Conservation (phyloP, 1,140 invertebrate genomes). For the Lamellibrachia luymesi region DNA sequence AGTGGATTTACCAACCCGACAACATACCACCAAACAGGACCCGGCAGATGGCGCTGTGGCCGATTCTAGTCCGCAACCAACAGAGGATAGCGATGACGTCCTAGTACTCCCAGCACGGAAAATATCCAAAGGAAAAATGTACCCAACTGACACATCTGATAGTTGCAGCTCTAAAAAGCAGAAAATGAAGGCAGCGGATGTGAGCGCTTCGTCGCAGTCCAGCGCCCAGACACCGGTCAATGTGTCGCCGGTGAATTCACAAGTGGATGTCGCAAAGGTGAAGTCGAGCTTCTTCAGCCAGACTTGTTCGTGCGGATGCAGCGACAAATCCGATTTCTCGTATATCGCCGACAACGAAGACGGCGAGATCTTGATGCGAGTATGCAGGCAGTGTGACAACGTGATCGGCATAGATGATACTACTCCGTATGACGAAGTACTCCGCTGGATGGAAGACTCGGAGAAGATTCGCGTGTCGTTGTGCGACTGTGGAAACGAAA, state of each 20-base stretch:
- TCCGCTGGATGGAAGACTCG: background rate
- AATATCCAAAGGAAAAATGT: background rate
- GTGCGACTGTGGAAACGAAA: constrained; percentile 15
- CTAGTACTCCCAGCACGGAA: background rate
- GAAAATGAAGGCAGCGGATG: background rate
- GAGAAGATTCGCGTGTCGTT: background rate
- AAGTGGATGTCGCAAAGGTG: constrained; percentile 24
- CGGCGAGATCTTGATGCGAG: background rate
- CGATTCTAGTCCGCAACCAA: background rate
- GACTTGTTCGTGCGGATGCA: constrained; percentile 16
- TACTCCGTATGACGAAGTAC: background rate
- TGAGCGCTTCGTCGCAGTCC: background rate
- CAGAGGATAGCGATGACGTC: background rate
- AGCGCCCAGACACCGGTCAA: background rate
- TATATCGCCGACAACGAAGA: background rate
- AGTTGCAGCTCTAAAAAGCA: background rate
- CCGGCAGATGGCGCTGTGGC: background rate
- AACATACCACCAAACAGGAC: background rate
- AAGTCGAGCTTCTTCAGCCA: constrained; percentile 10
- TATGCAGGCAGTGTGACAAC: background rate
- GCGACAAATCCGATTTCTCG: constrained; percentile 15
- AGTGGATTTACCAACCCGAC: too few relatives aligned
- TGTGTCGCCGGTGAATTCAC: constrained; percentile 21
- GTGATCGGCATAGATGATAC: background rate
- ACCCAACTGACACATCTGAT: background rate